Conservation (phyloP, 2,888 invertebrate genomes). For the Blera fallax region DNA sequence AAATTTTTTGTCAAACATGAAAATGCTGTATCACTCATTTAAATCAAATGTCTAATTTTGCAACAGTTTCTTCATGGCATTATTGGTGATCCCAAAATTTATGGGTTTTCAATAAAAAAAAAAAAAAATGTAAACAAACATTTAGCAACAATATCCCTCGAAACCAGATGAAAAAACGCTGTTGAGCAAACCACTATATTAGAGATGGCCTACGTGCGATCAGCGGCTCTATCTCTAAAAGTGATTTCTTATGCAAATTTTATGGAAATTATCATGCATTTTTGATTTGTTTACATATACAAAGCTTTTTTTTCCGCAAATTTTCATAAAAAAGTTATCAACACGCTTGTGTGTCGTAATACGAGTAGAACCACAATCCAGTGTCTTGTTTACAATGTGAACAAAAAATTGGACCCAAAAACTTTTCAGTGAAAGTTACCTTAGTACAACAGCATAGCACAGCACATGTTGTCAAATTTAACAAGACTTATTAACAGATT, state of each 20-base stretch:
- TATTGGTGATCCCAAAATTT: slow-evolving; percentile 21
- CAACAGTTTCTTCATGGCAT: slow-evolving; percentile 48
- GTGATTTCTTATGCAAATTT: slow-evolving; percentile 53
- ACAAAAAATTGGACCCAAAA: slow-evolving; percentile 20
- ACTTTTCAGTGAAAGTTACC: slow-evolving; percentile 60
- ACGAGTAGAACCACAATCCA: slow-evolving; percentile 56
- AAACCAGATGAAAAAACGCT: not conserved
- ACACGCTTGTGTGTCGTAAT: slow-evolving; percentile 30
- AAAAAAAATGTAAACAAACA: slow-evolving; percentile 48
- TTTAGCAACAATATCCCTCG: slow-evolving; percentile 39
- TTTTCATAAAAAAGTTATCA: slow-evolving; percentile 27
- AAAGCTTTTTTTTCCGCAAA: slow-evolving; percentile 28
- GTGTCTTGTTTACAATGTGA: slow-evolving; percentile 5
- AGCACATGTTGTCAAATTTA: slow-evolving; percentile 34
- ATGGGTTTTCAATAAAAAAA: slow-evolving; percentile 13
- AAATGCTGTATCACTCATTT: not conserved
- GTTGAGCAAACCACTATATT: slow-evolving; percentile 33
- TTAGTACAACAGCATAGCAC: slow-evolving; percentile 7
- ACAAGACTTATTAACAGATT: slow-evolving; percentile 63
- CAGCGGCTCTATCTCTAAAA: slow-evolving; percentile 7
- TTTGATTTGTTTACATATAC: not conserved
- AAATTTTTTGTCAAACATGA: not conserved
- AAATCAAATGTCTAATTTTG: slow-evolving; percentile 36
- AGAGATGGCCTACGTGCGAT: slow-evolving; percentile 58
- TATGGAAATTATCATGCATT: slow-evolving; percentile 46